Base-by-base conservation (phyloP, 2,113 vertebrate genomes). In the Rattus rattus region DNA sequence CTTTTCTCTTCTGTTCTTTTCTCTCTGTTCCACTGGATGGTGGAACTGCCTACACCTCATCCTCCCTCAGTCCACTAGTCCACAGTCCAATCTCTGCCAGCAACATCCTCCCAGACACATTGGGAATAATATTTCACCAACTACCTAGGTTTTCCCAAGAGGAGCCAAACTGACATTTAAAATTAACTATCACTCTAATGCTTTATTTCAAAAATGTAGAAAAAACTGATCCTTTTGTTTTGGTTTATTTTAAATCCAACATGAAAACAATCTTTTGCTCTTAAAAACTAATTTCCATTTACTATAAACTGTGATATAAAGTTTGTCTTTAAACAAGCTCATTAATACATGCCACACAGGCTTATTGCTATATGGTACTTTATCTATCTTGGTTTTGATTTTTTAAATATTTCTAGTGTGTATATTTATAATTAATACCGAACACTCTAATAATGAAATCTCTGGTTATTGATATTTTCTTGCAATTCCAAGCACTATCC, bases 211-310 rank as follows among this genome's bases (percentile, higher is more conserved):
- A 54, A 2, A 49, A 36, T 63, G 52, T 52, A 20, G n/a, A 65
- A 91, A 84, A 54, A 16, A 30, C 93, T 90, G 8, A 77, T 63
- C 61, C 1, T 94, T 85, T 52, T 59, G 3, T 54, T 65, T 9
- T 72, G 54, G 17, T 88, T 92, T 73, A n/a, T 86, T 89, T 92
- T 73, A 92, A 92, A 90, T 59, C 9, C 43, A 77, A 65, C 7
- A 1, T 92, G 69, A 77, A 94, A 61, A 79, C 20, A 17, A 22
- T 80, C 39, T n/a, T 20, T 33, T 81, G 8, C 3, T 39, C 70
- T 73, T 73, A 39, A 75, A 87, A 92, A 16, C 19, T 88, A 70
- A 85, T 90, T 84, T 85, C 30, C 83, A 80, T 85, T 93, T 92
- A 75, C 79, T 70, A 72, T 30, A 75, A 13, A 14, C 52, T 88